phyloP scores from a whole-genome alignment of 2,888 invertebrate genomes.

The Hydropsyche betteni region DNA sequence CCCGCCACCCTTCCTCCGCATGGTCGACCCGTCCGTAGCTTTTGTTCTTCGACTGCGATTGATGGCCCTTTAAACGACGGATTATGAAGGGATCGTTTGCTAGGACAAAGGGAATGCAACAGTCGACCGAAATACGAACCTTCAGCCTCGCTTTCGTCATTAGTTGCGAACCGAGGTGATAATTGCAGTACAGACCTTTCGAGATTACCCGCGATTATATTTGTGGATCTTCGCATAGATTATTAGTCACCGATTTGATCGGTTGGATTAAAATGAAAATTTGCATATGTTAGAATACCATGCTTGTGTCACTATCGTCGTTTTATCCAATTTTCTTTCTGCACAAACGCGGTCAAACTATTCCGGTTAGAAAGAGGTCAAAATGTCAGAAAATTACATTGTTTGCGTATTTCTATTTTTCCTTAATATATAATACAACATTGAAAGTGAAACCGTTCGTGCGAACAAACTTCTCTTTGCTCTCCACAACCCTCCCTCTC shows the following conservation, averaged over 20 bases:
- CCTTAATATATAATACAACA: slow-evolving; percentile 6
- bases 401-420: background rate
- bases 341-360: no score
- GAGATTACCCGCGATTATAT: no score
- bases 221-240: no score
- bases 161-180: background rate
- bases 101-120: slow-evolving; percentile 4
- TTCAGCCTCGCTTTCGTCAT: background rate
- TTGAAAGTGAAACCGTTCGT: slow-evolving; percentile 34
- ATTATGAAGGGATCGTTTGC: slow-evolving; percentile 38
- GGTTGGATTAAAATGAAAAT: no score
- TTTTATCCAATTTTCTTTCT: no score
- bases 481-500: no score
- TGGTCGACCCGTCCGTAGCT: slow-evolving; percentile 9
- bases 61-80: slow-evolving; percentile 49
- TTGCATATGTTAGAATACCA: no score
- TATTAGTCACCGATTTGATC: no score
- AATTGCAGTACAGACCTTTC: no score
- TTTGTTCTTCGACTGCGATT: slow-evolving; percentile 48
- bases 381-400: no score
- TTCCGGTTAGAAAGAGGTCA: no score
- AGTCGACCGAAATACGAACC: background rate
- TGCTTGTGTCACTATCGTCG: no score
- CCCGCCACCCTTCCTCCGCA: slow-evolving; percentile 1
- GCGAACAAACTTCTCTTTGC: background rate